Conservation (phyloP, 2,797 vertebrate genomes). For the Microctenopoma steveboyesi region DNA sequence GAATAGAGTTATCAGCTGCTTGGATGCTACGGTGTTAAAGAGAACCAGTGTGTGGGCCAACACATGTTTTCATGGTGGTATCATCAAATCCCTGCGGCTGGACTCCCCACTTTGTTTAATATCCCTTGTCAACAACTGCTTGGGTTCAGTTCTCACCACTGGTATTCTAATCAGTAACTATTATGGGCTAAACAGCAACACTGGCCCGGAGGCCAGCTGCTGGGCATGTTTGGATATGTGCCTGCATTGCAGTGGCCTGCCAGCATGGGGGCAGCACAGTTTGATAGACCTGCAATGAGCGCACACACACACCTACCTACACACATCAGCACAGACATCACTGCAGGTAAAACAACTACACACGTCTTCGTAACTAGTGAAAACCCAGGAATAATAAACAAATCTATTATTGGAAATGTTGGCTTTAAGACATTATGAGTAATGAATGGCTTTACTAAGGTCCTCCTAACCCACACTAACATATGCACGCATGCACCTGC, state of each 20-base stretch:
- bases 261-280: conserved; percentile 63
- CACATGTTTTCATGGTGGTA: conserved; percentile 73
- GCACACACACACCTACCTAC: conserved; percentile 22
- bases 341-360: conserved; percentile 10
- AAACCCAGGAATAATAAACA: conserved; percentile 32
- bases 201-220: conserved; percentile 67
- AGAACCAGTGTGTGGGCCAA: conserved; percentile 63
- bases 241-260: conserved; percentile 62
- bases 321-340: conserved; percentile 10
- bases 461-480: background rate
- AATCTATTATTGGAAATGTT: conserved; percentile 36
- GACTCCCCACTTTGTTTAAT: conserved; percentile 74
- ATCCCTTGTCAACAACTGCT: conserved; percentile 80
- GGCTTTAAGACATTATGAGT: conserved; percentile 44
- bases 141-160: conserved; percentile 66
- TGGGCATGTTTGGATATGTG: conserved; percentile 56
- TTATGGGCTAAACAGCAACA: conserved; percentile 69
- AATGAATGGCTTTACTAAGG: conserved; percentile 10
- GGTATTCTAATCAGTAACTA: conserved; percentile 75
- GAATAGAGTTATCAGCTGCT: conserved; percentile 76
- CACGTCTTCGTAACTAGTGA: conserved; percentile 15
- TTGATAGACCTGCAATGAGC: conserved; percentile 50
- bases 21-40: conserved; percentile 67
- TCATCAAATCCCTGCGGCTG: conserved; percentile 71
- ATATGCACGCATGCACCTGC: conserved; percentile 7